Evolutionary conservation across 2,888 invertebrate genomes (phyloP).

Genomic region (Vannuccia rotundouncinata): DNA sequence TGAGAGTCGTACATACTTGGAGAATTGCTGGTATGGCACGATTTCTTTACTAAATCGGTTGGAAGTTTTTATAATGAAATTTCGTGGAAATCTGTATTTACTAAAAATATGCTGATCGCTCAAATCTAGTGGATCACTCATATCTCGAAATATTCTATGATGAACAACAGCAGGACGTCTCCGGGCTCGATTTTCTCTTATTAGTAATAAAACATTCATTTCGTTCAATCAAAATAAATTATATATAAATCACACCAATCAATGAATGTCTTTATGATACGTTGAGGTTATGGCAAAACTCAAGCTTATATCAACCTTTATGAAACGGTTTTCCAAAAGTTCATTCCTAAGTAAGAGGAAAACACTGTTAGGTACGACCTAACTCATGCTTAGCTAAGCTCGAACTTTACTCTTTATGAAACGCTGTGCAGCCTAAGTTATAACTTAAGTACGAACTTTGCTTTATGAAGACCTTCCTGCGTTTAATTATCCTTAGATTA

Average conservation of each 20-base stretch:
- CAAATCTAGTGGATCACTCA: no score
- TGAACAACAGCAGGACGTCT: background rate
- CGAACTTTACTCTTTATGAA: no score
- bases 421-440: no score
- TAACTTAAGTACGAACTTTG: no score
- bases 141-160: background rate
- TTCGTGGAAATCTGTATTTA: background rate
- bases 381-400: background rate
- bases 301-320: background rate
- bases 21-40: background rate
- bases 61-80: background rate
- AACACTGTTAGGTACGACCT: background rate
- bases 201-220: background rate
- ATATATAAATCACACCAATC: background rate
- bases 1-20: background rate
- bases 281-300: background rate
- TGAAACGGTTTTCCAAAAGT: background rate
- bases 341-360: background rate
- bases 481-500: no score
- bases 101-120: background rate
- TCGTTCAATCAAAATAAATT: background rate
- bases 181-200: background rate
- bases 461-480: no score
- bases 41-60: background rate
- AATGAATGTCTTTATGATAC: background rate